Evolutionary conservation across 2,888 invertebrate species (phyloP), one percentile per base, ranked within the genome.

Genomic region (Dermolepida albohirtum): DNA sequence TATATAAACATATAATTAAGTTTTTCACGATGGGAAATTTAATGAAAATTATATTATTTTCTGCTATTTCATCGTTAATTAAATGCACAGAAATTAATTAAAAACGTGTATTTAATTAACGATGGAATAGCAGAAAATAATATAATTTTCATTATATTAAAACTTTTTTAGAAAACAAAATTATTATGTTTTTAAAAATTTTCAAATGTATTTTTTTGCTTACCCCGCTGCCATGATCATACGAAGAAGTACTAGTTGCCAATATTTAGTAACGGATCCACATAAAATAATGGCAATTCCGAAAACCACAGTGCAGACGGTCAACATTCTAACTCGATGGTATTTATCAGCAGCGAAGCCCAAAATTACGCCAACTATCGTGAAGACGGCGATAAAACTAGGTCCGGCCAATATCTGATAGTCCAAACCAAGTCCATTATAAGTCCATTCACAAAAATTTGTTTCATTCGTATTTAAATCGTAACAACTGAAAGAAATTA

Each of bases 361-460:
- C 75, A 96, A 87, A 59, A 93, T 85, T 8, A 97, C 92, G 0
- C 96, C 96, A 40, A 92, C 91, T 54, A 97, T 86, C 0, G 96
- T 96, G 84, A 94, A 97, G 40, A 96, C 91, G 1, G 95, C 91
- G 80, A 97, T 96, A 84, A 95, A 97, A 73, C 94, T 93, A 0
- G 97, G 96, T 0, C 97, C 97, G 0, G 96, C 96, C 70, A 97
- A 84, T 71, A 96, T 89, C 84, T 97, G 96, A 84, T 97, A 97
- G 80, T 95, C 94, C 70, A 95, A 86, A 10, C 96, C 97, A 64
- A 96, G 87, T 0, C 97, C 97, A 79, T 94, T 96, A 87, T 95
- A 95, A 79, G 92, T 92, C 96, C 96, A 97, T 79, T 94, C 93
- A 84, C 97, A 97, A 81, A 93, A 93, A 5, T 84, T 78, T 0